Evolutionary conservation across 2,113 vertebrate species (phyloP).

Genomic region (Leptosomus discolor): DNA sequence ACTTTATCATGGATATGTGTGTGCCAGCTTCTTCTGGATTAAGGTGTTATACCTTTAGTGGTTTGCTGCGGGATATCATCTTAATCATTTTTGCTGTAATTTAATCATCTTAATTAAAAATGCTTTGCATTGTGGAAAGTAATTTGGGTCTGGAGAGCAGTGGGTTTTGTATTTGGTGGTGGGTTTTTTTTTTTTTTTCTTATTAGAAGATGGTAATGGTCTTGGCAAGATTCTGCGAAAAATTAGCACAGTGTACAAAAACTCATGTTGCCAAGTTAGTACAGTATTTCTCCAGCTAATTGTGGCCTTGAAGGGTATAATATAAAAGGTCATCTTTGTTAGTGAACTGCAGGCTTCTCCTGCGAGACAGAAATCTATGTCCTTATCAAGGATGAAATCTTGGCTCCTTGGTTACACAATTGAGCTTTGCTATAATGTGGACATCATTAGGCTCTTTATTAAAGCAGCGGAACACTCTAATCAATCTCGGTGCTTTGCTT

Average conservation of each 20-base stretch:
- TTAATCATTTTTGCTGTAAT: slow-evolving; percentile 65
- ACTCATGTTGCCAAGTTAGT: slow-evolving; percentile 45
- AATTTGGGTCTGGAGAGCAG: slow-evolving; percentile 52
- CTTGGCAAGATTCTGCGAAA: slow-evolving; percentile 38
- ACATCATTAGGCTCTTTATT: slow-evolving; percentile 64
- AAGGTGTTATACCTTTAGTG: slow-evolving; percentile 52
- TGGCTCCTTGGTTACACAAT: slow-evolving; percentile 63
- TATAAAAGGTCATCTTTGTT: slow-evolving; percentile 66
- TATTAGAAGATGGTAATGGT: slow-evolving; percentile 11
- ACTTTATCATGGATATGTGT: background rate
- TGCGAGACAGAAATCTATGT: slow-evolving; percentile 50
- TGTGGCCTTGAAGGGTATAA: slow-evolving; percentile 55
- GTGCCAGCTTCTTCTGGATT: slow-evolving; percentile 1
- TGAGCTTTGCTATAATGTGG: slow-evolving; percentile 65
- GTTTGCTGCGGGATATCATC: slow-evolving; percentile 37
- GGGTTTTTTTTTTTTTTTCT: background rate
- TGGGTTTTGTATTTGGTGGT: background rate
- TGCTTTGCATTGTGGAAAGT: slow-evolving; percentile 45
- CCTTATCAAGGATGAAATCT: slow-evolving; percentile 66
- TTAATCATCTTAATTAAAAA: slow-evolving; percentile 61
- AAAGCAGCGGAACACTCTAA: slow-evolving; percentile 41
- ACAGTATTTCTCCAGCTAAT: slow-evolving; percentile 51
- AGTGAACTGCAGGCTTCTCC: slow-evolving; percentile 59
- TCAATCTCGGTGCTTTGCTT: slow-evolving; percentile 50
- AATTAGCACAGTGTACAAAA: slow-evolving; percentile 39